Conservation (phyloP, 2,113 vertebrate genomes). For the Meles meles region DNA sequence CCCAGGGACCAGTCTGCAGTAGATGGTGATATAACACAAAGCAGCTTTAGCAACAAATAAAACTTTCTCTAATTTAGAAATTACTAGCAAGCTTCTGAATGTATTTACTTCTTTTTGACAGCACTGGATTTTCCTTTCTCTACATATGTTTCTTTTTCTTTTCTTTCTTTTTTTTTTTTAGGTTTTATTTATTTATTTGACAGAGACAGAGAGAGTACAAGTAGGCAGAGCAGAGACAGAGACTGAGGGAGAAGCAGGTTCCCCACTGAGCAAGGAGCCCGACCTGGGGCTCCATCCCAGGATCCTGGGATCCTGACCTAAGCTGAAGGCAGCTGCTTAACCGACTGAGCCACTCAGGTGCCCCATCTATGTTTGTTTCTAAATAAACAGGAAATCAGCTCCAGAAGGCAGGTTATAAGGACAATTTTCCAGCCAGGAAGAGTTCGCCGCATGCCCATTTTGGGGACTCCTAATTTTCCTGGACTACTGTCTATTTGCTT, state of each 20-base stretch:
- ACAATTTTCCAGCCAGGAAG: background rate
- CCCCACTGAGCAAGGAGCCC: too few relatives aligned
- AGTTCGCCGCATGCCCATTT: background rate
- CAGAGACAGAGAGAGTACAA: too few relatives aligned
- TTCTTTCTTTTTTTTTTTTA: too few relatives aligned
- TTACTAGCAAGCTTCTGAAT: conserved; percentile 19
- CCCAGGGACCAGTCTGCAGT: background rate
- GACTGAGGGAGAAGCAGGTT: too few relatives aligned
- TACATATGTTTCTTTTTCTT: background rate
- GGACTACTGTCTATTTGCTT: background rate
- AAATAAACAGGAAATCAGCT: background rate
- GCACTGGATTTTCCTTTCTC: background rate
- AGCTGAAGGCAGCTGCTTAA: too few relatives aligned
- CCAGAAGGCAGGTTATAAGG: background rate
- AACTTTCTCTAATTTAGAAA: conserved; percentile 7
- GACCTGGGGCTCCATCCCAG: too few relatives aligned
- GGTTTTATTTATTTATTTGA: too few relatives aligned
- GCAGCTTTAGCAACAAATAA: background rate
- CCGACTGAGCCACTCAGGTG: too few relatives aligned
- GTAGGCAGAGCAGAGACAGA: too few relatives aligned
- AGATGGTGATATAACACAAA: background rate
- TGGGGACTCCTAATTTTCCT: conserved; percentile 18
- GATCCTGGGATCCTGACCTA: too few relatives aligned
- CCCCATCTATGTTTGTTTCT: background rate
- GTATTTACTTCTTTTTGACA: background rate